Percentiles rank a stretch among this genome's conserved stretches.
Evolutionary conservation across 2,797 vertebrate species (phyloP).

Genomic region (Choloepus didactylus): DNA sequence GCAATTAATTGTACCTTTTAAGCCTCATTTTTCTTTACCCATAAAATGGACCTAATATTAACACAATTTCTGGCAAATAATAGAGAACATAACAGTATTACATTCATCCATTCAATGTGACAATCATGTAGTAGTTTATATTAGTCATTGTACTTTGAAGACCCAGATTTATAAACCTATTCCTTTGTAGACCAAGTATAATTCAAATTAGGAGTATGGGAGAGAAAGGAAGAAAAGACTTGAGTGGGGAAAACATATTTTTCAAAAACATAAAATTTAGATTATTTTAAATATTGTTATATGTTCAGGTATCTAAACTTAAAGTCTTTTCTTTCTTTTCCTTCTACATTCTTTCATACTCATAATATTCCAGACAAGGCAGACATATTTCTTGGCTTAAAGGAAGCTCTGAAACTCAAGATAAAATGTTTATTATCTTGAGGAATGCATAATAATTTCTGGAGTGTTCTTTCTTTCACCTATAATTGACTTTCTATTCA

Average conservation of each 20-base stretch:
- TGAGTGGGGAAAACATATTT: background rate
- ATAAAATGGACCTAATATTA: background rate
- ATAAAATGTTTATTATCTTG: conserved; percentile 46
- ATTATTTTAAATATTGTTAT: conserved; percentile 27
- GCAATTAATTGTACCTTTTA: background rate
- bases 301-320: conserved; percentile 15
- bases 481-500: conserved; percentile 59
- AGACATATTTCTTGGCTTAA: conserved; percentile 39
- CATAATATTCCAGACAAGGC: conserved; percentile 10
- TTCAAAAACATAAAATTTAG: conserved; percentile 8
- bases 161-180: background rate
- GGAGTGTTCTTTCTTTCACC: conserved; percentile 57
- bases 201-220: background rate
- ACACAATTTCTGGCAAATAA: background rate
- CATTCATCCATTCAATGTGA: background rate
- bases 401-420: conserved; percentile 47
- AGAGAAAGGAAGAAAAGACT: background rate
- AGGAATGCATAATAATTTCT: conserved; percentile 45
- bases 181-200: background rate
- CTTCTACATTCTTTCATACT: conserved; percentile 13
- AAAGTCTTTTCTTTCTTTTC: background rate
- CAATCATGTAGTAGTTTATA: background rate
- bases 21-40: background rate
- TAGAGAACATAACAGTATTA: background rate
- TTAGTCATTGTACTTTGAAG: background rate